These are phyloP conservation scores for Poeciliopsis presidionis DNA, from an alignment of 2,797 vertebrate species.

Conservation along the genomic window DNA sequence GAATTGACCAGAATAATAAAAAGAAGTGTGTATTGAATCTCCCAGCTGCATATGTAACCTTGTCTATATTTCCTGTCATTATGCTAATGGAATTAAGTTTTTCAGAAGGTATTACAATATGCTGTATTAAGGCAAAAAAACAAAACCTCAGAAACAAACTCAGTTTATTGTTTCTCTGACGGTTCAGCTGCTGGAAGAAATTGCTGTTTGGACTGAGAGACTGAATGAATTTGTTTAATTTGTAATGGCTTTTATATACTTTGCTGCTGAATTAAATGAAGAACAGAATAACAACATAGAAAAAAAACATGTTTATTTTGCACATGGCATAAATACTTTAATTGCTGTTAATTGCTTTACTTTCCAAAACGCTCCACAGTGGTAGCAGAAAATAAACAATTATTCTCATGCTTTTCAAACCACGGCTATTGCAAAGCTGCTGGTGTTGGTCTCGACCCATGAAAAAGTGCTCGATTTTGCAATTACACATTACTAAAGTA, in stretches of 20 bases:
- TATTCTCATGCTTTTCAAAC: slow-evolving; percentile 27
- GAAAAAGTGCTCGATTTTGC: background rate
- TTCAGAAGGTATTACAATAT: background rate
- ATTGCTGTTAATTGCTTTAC: background rate
- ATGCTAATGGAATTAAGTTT: background rate
- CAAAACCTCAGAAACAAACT: too few species aligned
- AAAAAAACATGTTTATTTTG: background rate
- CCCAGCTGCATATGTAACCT: background rate
- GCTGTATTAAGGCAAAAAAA: background rate
- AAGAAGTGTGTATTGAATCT: background rate
- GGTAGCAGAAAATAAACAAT: slow-evolving; percentile 37
- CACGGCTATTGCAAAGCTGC: slow-evolving; percentile 1
- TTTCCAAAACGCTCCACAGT: background rate
- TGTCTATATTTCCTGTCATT: background rate
- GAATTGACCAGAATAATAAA: background rate
- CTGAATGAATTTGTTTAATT: background rate
- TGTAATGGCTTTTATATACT: background rate
- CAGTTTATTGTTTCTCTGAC: too few species aligned
- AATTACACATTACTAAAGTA: background rate
- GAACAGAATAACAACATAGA: background rate
- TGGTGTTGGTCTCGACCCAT: background rate
- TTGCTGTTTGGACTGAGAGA: background rate
- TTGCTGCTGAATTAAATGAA: background rate
- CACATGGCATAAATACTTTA: background rate
- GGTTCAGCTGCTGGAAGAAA: background rate